phyloP scores from a whole-genome alignment of 2,888 invertebrate species.

The Leucophenga maculata region DNA sequence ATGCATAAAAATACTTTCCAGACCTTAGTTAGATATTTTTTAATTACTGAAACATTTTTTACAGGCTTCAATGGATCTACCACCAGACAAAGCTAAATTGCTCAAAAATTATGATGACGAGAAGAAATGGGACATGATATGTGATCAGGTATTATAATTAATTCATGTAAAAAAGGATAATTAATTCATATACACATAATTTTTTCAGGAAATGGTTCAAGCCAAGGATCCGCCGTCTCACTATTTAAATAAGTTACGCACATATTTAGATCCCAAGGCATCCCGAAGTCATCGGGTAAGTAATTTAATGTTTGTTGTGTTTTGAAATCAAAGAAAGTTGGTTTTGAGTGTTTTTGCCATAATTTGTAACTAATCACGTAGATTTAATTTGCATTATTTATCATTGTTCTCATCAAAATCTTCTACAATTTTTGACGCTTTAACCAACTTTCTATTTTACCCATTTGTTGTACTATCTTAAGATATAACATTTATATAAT shows the following conservation, averaged over 20 bases:
- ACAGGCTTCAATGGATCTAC: conserved; percentile 98
- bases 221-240: conserved; percentile 98
- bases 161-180: neutral
- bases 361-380: conserved; percentile 10
- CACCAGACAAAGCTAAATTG: conserved; percentile 98
- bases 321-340: conserved; percentile 15
- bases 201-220: conserved; percentile 93
- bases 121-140: conserved; percentile 99
- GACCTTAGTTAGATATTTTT: too few relatives aligned
- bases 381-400: neutral
- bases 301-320: conserved; percentile 49
- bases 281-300: conserved; percentile 94
- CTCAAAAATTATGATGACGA: conserved; percentile 96
- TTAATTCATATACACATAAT: neutral
- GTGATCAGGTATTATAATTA: conserved; percentile 86
- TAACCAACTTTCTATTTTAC: conserved; percentile 38
- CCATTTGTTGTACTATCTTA: conserved; percentile 25
- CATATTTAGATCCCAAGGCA: conserved; percentile 96
- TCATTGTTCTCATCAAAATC: neutral
- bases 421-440: conserved; percentile 20
- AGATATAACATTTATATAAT: conserved; percentile 39
- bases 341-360: conserved; percentile 36
- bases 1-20: too few relatives aligned
- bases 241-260: conserved; percentile 95
- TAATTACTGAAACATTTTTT: too few relatives aligned